phyloP scores from a whole-genome alignment of 2,797 vertebrate species.

The Brachymystax lenok region DNA sequence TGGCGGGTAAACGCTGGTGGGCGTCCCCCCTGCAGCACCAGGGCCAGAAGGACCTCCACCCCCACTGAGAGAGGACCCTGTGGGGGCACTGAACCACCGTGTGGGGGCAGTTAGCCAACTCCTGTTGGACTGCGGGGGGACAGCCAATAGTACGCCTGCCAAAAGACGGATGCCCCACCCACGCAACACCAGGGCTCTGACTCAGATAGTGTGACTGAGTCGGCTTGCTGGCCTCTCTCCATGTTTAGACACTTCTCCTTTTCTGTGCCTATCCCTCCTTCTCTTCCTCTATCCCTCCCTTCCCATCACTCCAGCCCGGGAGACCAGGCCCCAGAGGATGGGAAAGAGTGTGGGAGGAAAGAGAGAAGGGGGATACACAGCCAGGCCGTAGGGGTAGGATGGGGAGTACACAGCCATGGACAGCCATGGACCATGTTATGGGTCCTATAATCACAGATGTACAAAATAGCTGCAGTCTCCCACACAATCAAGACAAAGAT shows the following conservation, averaged over 20 bases:
- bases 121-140: slow-evolving; percentile 14
- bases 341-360: not conserved
- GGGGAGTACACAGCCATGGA: too few species aligned
- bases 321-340: not conserved
- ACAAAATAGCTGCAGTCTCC: not conserved
- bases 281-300: not conserved
- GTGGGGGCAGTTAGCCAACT: slow-evolving; percentile 8
- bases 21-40: not conserved
- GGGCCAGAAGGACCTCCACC: slow-evolving; percentile 3
- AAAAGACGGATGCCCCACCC: slow-evolving; percentile 48
- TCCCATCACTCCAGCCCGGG: too few species aligned
- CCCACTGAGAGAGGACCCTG: slow-evolving; percentile 27
- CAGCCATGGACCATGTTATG: not conserved
- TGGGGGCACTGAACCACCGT: slow-evolving; percentile 21
- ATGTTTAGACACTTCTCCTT: slow-evolving; percentile 57
- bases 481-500: not conserved
- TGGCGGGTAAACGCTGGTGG: slow-evolving; percentile 25
- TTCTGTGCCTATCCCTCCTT: slow-evolving; percentile 32
- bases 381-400: too few species aligned
- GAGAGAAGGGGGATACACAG: not conserved
- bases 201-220: slow-evolving; percentile 48
- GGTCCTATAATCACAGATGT: not conserved
- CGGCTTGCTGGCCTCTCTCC: slow-evolving; percentile 46
- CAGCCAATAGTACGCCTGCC: slow-evolving; percentile 49
- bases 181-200: slow-evolving; percentile 51